A percentile compares a stretch with the other conserved stretches of the same genome.
Evolutionary conservation across 2,888 invertebrate genomes (phyloP).

Genomic region (Platerodrilus igneus): DNA sequence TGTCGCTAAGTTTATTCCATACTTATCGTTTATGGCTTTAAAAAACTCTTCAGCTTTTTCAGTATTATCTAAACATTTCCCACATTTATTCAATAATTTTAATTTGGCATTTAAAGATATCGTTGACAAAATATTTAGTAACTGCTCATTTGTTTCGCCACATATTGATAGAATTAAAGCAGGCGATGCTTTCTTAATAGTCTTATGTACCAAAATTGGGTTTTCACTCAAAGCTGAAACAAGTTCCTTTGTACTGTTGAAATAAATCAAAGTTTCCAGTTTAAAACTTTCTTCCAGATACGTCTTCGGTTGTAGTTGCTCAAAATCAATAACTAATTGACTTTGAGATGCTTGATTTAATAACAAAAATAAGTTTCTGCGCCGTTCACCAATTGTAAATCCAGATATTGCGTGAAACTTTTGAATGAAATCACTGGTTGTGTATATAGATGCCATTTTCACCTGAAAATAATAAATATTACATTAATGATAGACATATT

Average conservation of each 20-base stretch:
- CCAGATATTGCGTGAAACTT: slow-evolving; percentile 1
- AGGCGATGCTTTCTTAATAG: slow-evolving; percentile 7
- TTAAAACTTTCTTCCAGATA: slow-evolving; percentile 7
- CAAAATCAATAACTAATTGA: not conserved
- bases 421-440: too few relatives aligned
- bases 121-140: not conserved
- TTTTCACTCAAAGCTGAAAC: slow-evolving; percentile 11
- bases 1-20: not conserved
- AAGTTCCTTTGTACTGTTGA: slow-evolving; percentile 5
- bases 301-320: not conserved
- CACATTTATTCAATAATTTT: not conserved
- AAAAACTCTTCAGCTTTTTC: not conserved
- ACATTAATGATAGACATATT: too few relatives aligned
- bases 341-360: not conserved
- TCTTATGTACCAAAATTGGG: slow-evolving; percentile 6
- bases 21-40: not conserved
- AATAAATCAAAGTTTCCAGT: slow-evolving; percentile 9
- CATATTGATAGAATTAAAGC: not conserved
- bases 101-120: not conserved
- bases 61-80: not conserved
- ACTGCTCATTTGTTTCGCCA: not conserved
- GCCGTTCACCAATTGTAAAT: slow-evolving; percentile 1
- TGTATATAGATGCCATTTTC: too few relatives aligned
- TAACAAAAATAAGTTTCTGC: not conserved
- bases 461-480: too few relatives aligned